A percentile compares a stretch with the other conserved stretches of the same genome.
These are phyloP conservation scores for Heliothis peltigera DNA, from an alignment of 2,888 invertebrate genomes.

Conservation along the genomic window DNA sequence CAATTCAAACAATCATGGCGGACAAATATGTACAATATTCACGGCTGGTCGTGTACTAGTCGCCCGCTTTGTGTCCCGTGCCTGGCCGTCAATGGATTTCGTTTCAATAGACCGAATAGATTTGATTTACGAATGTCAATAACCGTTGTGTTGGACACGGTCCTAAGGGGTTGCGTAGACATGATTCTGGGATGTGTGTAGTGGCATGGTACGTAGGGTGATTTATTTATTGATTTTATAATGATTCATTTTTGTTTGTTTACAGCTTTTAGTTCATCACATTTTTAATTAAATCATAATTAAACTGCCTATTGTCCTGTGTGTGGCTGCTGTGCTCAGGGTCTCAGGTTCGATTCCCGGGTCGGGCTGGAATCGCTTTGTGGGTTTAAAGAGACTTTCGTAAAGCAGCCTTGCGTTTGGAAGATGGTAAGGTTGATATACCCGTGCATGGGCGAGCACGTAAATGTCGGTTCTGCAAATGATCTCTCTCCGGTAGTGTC, in stretches of 20 bases:
- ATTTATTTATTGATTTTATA: neutral
- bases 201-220: conserved; percentile 4
- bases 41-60: conserved; percentile 30
- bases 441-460: no score
- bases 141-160: conserved; percentile 49
- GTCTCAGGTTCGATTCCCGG: no score
- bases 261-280: no score
- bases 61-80: conserved; percentile 37
- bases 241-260: neutral
- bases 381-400: no score
- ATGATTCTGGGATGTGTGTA: conserved; percentile 22
- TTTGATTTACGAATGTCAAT: conserved; percentile 72
- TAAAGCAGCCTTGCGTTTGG: no score
- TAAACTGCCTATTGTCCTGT: no score
- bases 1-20: conserved; percentile 46
- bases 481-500: no score
- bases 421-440: no score
- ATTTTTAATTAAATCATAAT: no score
- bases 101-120: conserved; percentile 66
- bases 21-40: conserved; percentile 50
- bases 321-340: no score
- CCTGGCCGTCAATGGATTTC: conserved; percentile 53
- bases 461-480: no score
- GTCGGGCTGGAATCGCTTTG: no score
- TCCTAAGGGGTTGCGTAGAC: conserved; percentile 45